A percentile compares a stretch with the other conserved stretches of the same genome.
Evolutionary conservation across 2,113 vertebrate genomes (phyloP).

Genomic region (Telmatochromis sp.): DNA sequence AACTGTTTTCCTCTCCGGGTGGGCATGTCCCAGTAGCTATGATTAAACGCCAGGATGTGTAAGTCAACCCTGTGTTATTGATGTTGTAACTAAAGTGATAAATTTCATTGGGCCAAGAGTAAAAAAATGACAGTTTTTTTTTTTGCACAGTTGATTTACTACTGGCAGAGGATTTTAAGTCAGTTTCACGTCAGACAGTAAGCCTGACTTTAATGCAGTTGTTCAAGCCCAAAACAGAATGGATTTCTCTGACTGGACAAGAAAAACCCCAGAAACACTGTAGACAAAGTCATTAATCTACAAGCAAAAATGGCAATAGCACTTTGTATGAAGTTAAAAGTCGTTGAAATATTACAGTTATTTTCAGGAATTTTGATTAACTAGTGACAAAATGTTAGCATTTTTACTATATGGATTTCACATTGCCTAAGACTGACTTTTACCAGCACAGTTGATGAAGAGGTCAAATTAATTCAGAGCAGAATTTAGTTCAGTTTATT

Average conservation of each 20-base stretch:
- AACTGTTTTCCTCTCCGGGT: background rate
- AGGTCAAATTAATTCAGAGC: background rate
- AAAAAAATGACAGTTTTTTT: background rate
- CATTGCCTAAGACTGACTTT: background rate
- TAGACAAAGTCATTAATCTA: background rate
- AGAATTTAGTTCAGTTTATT: background rate
- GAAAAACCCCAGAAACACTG: accelerated
- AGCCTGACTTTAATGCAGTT: background rate
- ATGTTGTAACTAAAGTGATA: background rate
- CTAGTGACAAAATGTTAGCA: background rate
- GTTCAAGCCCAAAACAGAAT: background rate
- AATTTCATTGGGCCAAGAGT: background rate
- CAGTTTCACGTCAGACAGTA: background rate
- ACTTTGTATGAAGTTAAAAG: background rate
- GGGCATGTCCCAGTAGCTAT: background rate
- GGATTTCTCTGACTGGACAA: background rate
- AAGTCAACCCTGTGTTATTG: background rate
- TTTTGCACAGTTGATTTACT: background rate
- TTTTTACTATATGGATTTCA: background rate
- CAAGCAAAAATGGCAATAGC: background rate
- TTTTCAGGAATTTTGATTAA: background rate
- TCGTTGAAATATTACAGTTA: background rate
- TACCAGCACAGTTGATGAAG: background rate
- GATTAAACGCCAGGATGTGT: background rate
- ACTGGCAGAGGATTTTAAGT: background rate